Conservation (phyloP, 2,797 vertebrate genomes). For the Cossypha dichroa region DNA sequence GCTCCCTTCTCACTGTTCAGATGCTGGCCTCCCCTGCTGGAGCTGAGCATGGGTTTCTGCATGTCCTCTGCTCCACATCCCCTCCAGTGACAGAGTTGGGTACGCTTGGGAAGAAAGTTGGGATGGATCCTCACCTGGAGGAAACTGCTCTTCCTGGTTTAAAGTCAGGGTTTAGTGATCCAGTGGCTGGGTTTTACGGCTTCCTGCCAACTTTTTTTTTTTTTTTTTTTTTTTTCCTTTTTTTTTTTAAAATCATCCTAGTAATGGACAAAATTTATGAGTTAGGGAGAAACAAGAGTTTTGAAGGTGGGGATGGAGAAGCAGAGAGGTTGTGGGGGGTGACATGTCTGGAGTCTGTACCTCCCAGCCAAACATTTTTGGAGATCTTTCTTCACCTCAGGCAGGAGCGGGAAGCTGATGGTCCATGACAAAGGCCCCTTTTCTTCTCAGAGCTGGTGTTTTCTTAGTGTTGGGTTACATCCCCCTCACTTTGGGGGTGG, state of each 20-base stretch:
- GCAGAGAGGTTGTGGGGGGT: background rate
- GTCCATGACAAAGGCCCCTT: conserved; percentile 79
- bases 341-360: conserved; percentile 17
- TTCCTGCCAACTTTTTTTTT: background rate
- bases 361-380: conserved; percentile 15
- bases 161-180: background rate
- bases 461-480: conserved; percentile 88
- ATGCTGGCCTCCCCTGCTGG: background rate
- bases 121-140: background rate
- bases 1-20: accelerated
- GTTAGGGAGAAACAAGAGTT: background rate
- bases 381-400: conserved; percentile 55
- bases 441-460: conserved; percentile 83
- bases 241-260: background rate
- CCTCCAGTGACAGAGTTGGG: background rate
- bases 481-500: conserved; percentile 65
- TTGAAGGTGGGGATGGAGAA: background rate
- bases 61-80: background rate
- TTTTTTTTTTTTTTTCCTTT: background rate
- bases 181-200: background rate
- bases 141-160: background rate
- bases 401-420: conserved; percentile 43
- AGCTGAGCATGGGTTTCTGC: background rate
- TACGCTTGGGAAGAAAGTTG: background rate
- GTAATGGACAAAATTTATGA: background rate